Conservation (phyloP, 2,797 vertebrate genomes). For the Dipus sagitta region DNA sequence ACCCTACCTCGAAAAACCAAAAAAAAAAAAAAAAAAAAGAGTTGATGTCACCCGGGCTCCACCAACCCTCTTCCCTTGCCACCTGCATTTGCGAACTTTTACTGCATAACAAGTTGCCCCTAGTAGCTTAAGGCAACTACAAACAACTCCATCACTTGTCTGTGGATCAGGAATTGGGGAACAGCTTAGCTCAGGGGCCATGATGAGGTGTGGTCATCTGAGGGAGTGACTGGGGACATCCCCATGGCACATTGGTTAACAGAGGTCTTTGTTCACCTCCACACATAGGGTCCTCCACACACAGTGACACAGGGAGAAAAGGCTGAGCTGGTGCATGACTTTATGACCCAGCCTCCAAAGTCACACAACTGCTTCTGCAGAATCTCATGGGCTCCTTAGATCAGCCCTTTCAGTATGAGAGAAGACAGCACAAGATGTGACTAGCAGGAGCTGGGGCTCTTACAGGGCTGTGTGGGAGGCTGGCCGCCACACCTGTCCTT, state of each 20-base stretch:
- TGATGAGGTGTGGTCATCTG: not conserved
- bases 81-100: not conserved
- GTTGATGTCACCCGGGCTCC: not conserved
- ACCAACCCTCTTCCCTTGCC: not conserved
- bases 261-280: not conserved
- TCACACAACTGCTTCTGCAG: not conserved
- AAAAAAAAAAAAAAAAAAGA: too few relatives aligned
- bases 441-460: not conserved
- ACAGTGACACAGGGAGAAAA: not conserved
- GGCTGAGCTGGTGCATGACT: not conserved
- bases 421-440: not conserved
- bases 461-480: not conserved
- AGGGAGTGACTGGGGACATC: accelerated
- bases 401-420: not conserved
- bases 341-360: not conserved
- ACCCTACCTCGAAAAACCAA: too few relatives aligned
- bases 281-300: not conserved
- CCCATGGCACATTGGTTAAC: not conserved
- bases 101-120: not conserved
- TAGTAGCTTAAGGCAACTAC: not conserved
- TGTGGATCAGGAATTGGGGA: not conserved
- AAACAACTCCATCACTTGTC: not conserved
- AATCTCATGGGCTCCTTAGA: not conserved
- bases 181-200: not conserved
- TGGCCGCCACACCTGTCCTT: not conserved